phyloP scores from a whole-genome alignment of 1,140 invertebrate genomes.

The Drosophila hydei region DNA sequence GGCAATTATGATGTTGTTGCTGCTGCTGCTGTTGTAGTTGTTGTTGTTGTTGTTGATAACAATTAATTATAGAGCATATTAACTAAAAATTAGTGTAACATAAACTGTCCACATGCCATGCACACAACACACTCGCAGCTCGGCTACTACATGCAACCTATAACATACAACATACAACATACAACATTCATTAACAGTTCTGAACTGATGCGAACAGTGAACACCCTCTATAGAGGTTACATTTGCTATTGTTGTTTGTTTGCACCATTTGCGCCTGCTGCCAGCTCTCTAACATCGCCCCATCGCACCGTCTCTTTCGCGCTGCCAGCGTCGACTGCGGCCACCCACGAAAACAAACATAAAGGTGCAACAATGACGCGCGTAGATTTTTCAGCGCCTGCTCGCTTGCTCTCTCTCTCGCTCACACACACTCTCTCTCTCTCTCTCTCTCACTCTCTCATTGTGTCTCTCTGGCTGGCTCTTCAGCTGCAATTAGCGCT shows the following conservation, averaged over 20 bases:
- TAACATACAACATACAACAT: conserved; percentile 36
- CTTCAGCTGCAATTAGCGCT: conserved; percentile 40
- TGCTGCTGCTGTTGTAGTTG: not conserved
- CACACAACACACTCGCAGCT: not conserved
- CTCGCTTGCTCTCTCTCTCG: conserved; percentile 19
- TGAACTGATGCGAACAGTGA: conserved; percentile 19
- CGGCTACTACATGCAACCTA: not conserved
- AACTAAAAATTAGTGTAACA: conserved; percentile 4
- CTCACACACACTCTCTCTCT: conserved; percentile 1
- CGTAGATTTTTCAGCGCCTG: conserved; percentile 59
- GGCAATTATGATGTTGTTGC: conserved; percentile 34
- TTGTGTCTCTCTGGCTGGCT: conserved; percentile 11
- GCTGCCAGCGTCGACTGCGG: conserved; percentile 6
- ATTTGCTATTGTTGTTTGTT: conserved; percentile 79
- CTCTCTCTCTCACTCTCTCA: conserved; percentile 21
- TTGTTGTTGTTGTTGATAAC: conserved; percentile 21
- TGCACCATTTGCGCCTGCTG: conserved; percentile 60
- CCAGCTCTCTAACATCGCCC: conserved; percentile 17
- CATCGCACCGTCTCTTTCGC: conserved; percentile 31
- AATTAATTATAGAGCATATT: conserved; percentile 17
- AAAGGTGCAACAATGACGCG: conserved; percentile 82
- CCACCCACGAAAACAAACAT: conserved; percentile 82
- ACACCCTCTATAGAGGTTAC: conserved; percentile 77
- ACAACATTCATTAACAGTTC: not conserved
- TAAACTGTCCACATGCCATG: not conserved